Base-by-base conservation (phyloP, 2,888 invertebrate genomes). In the Anagyrus pseudococci region DNA sequence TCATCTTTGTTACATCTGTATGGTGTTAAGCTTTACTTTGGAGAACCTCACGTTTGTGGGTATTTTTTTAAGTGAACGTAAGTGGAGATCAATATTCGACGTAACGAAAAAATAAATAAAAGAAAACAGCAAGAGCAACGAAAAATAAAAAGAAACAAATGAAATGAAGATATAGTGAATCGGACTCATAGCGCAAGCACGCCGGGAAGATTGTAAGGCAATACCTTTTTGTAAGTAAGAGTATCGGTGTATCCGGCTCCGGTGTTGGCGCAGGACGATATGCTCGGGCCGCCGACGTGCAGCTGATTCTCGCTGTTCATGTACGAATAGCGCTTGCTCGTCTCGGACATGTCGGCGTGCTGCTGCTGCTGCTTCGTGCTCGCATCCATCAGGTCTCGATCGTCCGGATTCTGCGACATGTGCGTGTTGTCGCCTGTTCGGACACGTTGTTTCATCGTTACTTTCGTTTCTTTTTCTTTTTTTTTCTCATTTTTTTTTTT, bases 301-400 rank as follows among this genome's bases (percentile, higher is more conserved):
- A 79, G 70, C 61, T 80, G 80, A 73, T 71, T 77, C 62, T 80
- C 80, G 61, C 72, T 67, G 65, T 73, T 78, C 77, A 81, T 80
- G 70, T 77, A 81, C 46, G 77, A 72, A 66, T 81, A 81, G 69
- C 80, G 80, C 69, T 81, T 81, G 65, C 71, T 72, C 66, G 77
- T 79, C 58, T 81, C 80, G 61, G 71, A 67, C 71, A 80, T 75
- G 54, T 81, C 80, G 61, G 70, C 70, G 69, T 79, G 65, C 70
- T 80, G 79, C 63, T 73, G 72, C 65, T 78, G 79, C 60, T 79
- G 73, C 77, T 83, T 66, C 74, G 77, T 67, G 73, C 75, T 20
- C 72, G 75, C 75, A 55, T 81, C 80, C 78, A 81, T 79, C 53
- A 80, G 68, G 69, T 81, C 80, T 62, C 79, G 73, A 64, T 81